Base-by-base conservation (phyloP, 2,888 invertebrate species). In the Parnassius smintheus region DNA sequence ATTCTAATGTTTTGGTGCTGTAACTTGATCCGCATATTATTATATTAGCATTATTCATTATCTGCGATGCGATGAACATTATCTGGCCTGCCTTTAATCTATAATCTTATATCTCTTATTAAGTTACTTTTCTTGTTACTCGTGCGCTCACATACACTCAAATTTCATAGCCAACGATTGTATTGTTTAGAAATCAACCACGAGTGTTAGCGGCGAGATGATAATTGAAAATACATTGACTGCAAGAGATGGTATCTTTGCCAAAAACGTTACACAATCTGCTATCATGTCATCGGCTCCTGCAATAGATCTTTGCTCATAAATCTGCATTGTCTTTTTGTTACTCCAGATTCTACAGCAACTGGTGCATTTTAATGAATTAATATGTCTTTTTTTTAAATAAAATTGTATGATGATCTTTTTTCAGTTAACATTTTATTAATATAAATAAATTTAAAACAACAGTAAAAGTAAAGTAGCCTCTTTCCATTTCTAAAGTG, bases 191-290 rank as follows among this genome's bases (percentile, higher is more conserved):
- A 81, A 83, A 83, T 69, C 69, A 60, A 64, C 56, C 62, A 44
- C 44, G 59, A 64, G 65, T 70, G 78, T 89, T 89, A 86, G 84
- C 82, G 75, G 57, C 50, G 42, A 56, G 66, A 69, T 65, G 89
- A 82, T 88, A 89, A 90, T 89, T 88, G 86, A 81, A 84, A 83
- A 81, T 74, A 74, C 83, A 86, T 85, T 81, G 77, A 72, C 68
- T 66, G 66, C 68, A 67, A 62, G 59, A 68, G 77, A 77, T 77
- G 65, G 66, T 72, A 78, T 76, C 75, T 74, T 66, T 59, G 59
- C 48, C 55, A 50, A 48, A 63, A 59, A 54, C 12, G 48, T 60
- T 63, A 55, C 59, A 48, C 64, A 64, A 64, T 41, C 48, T 9
- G n/a, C 12, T 45, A 54, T 52, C 49, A 55, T 45, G 55, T 63